phyloP scores from a whole-genome alignment of 1,140 invertebrate genomes.

The Asbolus verrucosus region DNA sequence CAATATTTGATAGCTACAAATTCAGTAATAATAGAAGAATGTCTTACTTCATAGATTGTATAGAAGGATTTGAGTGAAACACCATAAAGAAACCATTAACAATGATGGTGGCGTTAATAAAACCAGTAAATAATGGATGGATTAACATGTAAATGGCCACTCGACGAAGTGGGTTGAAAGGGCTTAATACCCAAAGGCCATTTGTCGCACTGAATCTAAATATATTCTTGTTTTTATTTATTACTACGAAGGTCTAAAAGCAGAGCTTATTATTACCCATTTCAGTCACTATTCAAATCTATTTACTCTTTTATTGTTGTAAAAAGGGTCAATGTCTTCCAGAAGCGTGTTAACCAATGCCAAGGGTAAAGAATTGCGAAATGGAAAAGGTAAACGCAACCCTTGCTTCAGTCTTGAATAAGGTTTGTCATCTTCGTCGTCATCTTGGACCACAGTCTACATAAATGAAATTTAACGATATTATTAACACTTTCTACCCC shows the following conservation, averaged over 20 bases:
- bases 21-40: slow-evolving; percentile 42
- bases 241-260: slow-evolving; percentile 96
- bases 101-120: slow-evolving; percentile 98
- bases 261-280: slow-evolving; percentile 61
- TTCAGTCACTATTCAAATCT: background rate
- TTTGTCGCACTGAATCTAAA: slow-evolving; percentile 98
- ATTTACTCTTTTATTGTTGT: slow-evolving; percentile 91
- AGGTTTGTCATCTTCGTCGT: slow-evolving; percentile 94
- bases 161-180: slow-evolving; percentile 97
- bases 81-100: slow-evolving; percentile 99
- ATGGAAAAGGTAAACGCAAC: slow-evolving; percentile 86
- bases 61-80: slow-evolving; percentile 90
- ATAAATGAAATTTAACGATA: too few species aligned
- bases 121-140: slow-evolving; percentile 96
- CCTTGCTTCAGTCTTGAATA: slow-evolving; percentile 94
- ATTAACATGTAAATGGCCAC: slow-evolving; percentile 97
- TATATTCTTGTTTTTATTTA: slow-evolving; percentile 98
- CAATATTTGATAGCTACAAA: too few species aligned
- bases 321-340: slow-evolving; percentile 95
- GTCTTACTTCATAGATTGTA: slow-evolving; percentile 98
- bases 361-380: slow-evolving; percentile 90
- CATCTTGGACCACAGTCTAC: too few species aligned
- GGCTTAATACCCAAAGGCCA: slow-evolving; percentile 93
- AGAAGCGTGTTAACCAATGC: slow-evolving; percentile 93
- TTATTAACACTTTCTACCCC: too few species aligned